Conservation (phyloP, 1,140 invertebrate genomes). For the Apis laboriosa region DNA sequence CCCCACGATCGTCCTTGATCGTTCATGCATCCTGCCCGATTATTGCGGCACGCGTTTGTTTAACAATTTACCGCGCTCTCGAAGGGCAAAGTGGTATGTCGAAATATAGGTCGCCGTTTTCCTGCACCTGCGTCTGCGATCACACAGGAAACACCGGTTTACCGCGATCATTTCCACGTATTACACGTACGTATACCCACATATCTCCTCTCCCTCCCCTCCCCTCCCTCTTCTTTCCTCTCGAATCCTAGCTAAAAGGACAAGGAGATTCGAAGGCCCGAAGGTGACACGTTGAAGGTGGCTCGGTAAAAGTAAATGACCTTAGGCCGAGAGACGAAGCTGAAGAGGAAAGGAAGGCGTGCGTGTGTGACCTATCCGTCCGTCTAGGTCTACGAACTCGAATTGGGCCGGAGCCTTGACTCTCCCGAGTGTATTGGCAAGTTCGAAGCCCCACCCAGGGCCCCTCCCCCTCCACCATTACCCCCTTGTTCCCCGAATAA, state of each 20-base stretch:
- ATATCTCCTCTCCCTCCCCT: too few relatives aligned
- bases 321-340: constrained; percentile 63
- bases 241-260: not conserved
- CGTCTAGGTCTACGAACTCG: constrained; percentile 72
- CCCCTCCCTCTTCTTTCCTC: not conserved
- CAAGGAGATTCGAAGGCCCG: constrained; percentile 18
- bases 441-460: constrained; percentile 16
- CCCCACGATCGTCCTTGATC: not conserved
- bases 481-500: constrained; percentile 44
- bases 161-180: not conserved
- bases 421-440: constrained; percentile 46
- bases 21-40: not conserved
- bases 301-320: constrained; percentile 79
- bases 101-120: constrained; percentile 30
- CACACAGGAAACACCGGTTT: not conserved
- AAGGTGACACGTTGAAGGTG: constrained; percentile 54
- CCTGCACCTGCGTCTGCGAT: constrained; percentile 10
- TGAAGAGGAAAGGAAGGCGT: constrained; percentile 7
- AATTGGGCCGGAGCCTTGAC: constrained; percentile 78
- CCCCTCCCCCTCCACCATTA: not conserved
- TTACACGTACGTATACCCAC: not conserved
- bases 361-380: constrained; percentile 70
- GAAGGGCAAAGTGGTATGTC: not conserved
- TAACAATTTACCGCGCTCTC: not conserved
- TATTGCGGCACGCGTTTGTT: constrained; percentile 1